These are phyloP conservation scores for Hydrolagus affinis DNA, from an alignment of 2,113 vertebrate genomes.

Conservation along the genomic window DNA sequence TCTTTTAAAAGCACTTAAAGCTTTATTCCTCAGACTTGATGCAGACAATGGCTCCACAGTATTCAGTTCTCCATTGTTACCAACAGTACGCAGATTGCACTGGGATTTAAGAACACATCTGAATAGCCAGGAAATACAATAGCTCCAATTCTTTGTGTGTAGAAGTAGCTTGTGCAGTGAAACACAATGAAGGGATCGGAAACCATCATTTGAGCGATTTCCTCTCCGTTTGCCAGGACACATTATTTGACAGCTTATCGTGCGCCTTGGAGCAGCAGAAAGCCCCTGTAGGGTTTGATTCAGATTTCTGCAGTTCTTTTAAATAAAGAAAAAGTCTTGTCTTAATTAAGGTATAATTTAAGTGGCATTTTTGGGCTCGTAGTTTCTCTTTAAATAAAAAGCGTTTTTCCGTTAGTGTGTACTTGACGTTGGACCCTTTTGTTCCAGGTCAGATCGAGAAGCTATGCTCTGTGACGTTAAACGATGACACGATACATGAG, in stretches of 20 bases:
- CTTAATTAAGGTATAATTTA: no score
- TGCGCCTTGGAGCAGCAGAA: no score
- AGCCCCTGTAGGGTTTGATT: no score
- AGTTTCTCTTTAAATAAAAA: no score
- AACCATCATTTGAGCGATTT: neutral
- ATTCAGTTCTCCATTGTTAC: neutral
- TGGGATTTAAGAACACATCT: neutral
- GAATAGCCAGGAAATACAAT: neutral
- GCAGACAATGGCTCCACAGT: neutral
- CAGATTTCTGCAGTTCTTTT: no score
- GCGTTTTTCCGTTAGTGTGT: no score
- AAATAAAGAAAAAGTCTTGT: no score
- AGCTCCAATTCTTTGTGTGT: neutral
- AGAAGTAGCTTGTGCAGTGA: neutral
- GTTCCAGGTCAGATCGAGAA: slow-evolving; percentile 79
- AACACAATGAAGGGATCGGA: neutral
- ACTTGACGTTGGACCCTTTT: neutral
- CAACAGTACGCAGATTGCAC: neutral
- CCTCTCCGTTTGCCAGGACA: neutral
- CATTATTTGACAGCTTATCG: neutral
- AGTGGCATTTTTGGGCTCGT: no score
- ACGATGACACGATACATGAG: slow-evolving; percentile 74
- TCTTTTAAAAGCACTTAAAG: neutral
- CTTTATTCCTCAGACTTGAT: neutral
- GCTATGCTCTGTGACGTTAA: slow-evolving; percentile 63